Evolutionary conservation across 2,888 invertebrate genomes (phyloP).

Genomic region (Macrophya annulata): DNA sequence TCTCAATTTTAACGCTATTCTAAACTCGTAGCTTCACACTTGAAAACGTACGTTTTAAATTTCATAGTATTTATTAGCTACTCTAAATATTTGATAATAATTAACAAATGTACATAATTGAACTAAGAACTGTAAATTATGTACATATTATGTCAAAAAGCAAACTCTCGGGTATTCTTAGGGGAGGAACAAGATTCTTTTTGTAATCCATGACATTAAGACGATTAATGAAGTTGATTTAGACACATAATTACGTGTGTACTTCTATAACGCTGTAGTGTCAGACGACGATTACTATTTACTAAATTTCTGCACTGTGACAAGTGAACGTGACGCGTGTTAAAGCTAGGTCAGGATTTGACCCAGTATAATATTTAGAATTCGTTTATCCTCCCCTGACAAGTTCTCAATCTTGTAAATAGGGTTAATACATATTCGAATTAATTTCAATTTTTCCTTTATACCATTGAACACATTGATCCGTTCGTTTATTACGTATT

Average conservation of each 20-base stretch:
- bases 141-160: background rate
- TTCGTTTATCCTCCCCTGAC: background rate
- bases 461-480: conserved; percentile 7
- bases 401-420: background rate
- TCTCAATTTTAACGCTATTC: background rate
- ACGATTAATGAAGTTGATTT: background rate
- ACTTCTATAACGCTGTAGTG: background rate
- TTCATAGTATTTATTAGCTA: background rate
- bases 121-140: background rate
- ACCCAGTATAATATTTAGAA: background rate
- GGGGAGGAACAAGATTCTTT: too few species aligned
- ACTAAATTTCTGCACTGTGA: background rate
- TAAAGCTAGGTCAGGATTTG: background rate
- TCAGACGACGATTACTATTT: background rate
- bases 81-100: background rate
- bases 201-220: too few species aligned
- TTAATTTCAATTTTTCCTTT: background rate
- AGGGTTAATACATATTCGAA: background rate
- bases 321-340: background rate
- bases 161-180: background rate
- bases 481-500: conserved; percentile 36
- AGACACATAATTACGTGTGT: background rate
- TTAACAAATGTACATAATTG: background rate
- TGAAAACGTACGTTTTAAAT: background rate
- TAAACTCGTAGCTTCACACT: background rate